Conservation (phyloP, 1,140 invertebrate species). For the Limonius californicus region DNA sequence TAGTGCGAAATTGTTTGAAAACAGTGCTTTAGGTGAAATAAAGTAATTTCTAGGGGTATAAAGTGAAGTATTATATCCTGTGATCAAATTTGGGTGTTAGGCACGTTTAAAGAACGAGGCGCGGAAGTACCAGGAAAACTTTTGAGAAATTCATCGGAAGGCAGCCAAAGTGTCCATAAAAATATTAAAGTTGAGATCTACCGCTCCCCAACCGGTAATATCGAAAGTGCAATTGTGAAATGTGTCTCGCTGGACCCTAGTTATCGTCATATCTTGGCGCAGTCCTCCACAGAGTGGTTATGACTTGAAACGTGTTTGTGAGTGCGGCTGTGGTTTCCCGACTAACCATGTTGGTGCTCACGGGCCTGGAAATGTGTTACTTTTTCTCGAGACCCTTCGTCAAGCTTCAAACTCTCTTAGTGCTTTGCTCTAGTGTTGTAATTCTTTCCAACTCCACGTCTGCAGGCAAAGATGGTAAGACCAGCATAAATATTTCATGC, state of each 20-base stretch:
- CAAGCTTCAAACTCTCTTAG: conserved; percentile 18
- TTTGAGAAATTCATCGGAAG: background rate
- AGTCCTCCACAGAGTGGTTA: conserved; percentile 10
- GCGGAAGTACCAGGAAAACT: background rate
- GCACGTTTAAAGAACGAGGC: background rate
- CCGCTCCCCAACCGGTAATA: conserved; percentile 13
- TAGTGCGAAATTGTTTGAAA: too few relatives aligned
- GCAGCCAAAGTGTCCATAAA: conserved; percentile 1
- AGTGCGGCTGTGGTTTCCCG: conserved; percentile 15
- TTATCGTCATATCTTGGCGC: conserved; percentile 5
- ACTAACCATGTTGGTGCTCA: conserved; percentile 1
- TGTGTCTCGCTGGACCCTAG: conserved; percentile 8
- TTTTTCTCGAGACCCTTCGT: background rate
- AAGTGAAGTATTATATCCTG: too few relatives aligned
- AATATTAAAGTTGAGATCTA: background rate
- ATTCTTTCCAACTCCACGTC: conserved; percentile 8
- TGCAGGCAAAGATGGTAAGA: conserved; percentile 25
- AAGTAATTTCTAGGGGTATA: too few relatives aligned
- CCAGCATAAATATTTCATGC: background rate
- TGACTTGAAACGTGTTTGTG: conserved; percentile 21
- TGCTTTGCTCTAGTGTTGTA: conserved; percentile 13
- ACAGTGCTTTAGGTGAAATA: too few relatives aligned
- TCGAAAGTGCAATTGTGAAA: background rate
- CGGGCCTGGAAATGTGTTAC: background rate
- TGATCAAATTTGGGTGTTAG: background rate